Evolutionary conservation across 1,140 invertebrate species (phyloP).

Genomic region (Oedothorax gibbosus): DNA sequence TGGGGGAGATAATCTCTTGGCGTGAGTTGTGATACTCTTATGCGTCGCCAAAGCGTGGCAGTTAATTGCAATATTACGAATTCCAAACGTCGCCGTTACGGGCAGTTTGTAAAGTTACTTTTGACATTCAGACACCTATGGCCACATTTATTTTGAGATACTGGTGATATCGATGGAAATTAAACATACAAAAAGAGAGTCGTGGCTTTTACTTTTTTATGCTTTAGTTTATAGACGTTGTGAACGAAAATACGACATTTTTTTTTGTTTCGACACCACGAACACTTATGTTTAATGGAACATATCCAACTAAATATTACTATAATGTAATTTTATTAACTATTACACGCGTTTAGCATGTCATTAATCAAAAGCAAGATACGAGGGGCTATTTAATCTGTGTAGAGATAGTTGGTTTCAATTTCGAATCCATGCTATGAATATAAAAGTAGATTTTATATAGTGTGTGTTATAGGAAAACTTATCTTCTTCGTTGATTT

Average conservation of each 20-base stretch:
- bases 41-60: conserved; percentile 24
- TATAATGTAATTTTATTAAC: no score
- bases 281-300: no score
- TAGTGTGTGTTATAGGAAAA: no score
- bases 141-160: conserved; percentile 45
- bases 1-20: conserved; percentile 48
- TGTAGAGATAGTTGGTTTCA: no score
- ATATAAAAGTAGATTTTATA: no score
- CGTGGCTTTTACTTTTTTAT: conserved; percentile 8
- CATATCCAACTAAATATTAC: no score
- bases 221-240: not conserved
- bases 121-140: conserved; percentile 38
- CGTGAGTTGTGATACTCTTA: conserved; percentile 32
- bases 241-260: not conserved
- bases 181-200: conserved; percentile 43
- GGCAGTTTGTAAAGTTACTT: conserved; percentile 28
- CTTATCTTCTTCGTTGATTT: no score
- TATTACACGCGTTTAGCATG: no score
- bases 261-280: no score
- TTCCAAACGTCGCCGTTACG: conserved; percentile 32
- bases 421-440: no score
- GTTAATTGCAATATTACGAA: conserved; percentile 57
- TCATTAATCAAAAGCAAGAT: no score
- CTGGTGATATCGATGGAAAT: conserved; percentile 53
- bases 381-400: no score